phyloP scores from a whole-genome alignment of 2,113 vertebrate species.

The Cricetomys ansorgei region DNA sequence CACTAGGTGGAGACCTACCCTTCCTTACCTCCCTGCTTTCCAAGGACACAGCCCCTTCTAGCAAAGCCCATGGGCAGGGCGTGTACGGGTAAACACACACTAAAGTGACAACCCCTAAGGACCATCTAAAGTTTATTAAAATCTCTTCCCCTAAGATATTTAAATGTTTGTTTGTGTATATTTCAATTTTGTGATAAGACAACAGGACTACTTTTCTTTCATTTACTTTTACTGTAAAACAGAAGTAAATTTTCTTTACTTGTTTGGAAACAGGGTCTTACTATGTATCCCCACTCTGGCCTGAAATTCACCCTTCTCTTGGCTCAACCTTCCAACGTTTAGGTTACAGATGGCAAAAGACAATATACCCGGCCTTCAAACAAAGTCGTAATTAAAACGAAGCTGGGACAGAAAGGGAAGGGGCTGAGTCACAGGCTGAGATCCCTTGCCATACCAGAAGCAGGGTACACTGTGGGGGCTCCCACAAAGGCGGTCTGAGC shows the following conservation, averaged over 20 bases:
- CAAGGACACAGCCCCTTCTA: not conserved
- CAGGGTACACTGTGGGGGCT: not conserved
- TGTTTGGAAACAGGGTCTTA: not conserved
- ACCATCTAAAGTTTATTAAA: not conserved
- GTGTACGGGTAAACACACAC: not conserved
- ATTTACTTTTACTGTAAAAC: not conserved
- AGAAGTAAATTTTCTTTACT: not conserved
- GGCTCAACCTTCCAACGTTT: not conserved
- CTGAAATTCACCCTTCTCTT: not conserved
- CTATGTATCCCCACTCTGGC: not conserved
- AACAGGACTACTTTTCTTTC: not conserved
- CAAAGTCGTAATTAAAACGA: not conserved
- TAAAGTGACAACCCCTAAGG: not conserved
- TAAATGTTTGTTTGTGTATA: not conserved
- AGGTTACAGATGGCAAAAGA: not conserved
- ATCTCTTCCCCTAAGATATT: not conserved
- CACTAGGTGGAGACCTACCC: not conserved
- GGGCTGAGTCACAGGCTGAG: not conserved
- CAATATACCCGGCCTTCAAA: not conserved
- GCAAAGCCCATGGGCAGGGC: not conserved
- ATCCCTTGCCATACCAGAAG: fast-evolving
- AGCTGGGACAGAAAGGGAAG: not conserved
- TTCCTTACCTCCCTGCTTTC: not conserved
- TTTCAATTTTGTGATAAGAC: not conserved
- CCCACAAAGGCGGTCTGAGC: not conserved